phyloP scores from a whole-genome alignment of 2,888 invertebrate genomes.

The Alloscopus bannaensis region DNA sequence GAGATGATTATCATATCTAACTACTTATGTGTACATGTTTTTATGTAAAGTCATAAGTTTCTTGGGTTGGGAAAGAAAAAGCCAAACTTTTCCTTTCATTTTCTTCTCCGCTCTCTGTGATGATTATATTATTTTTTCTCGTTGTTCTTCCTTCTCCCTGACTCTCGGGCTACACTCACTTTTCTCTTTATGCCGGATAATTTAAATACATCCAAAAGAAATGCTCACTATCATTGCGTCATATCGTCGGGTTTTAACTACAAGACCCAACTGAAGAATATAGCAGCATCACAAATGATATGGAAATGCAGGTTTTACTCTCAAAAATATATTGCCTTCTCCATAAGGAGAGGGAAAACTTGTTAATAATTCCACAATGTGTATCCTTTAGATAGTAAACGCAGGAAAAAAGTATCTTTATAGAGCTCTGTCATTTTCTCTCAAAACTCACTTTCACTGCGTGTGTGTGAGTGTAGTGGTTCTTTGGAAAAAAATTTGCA shows the following conservation, averaged over 20 bases:
- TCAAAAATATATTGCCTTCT: background rate
- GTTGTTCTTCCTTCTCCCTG: background rate
- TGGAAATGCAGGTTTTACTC: conserved; percentile 1
- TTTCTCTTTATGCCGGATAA: background rate
- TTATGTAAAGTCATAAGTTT: conserved; percentile 41
- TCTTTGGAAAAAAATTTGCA: conserved; percentile 54
- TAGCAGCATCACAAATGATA: conserved; percentile 5
- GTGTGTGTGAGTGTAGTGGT: too few species aligned
- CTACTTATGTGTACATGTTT: conserved; percentile 53
- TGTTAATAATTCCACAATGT: conserved; percentile 54
- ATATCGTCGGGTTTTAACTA: background rate
- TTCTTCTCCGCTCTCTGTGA: conserved; percentile 1
- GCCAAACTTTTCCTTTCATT: background rate
- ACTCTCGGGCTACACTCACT: too few species aligned
- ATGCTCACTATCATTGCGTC: conserved; percentile 9
- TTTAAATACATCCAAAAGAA: background rate
- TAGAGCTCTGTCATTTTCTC: too few species aligned
- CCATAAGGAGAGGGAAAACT: conserved; percentile 39
- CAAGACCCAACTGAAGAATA: background rate
- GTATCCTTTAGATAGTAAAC: too few species aligned
- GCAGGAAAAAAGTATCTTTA: too few species aligned
- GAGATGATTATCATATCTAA: conserved; percentile 59
- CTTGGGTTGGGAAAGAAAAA: conserved; percentile 17
- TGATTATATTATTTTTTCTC: background rate
- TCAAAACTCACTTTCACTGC: too few species aligned